Evolutionary conservation across 2,888 invertebrate species (phyloP).

Genomic region (Melinaea marsaeus): DNA sequence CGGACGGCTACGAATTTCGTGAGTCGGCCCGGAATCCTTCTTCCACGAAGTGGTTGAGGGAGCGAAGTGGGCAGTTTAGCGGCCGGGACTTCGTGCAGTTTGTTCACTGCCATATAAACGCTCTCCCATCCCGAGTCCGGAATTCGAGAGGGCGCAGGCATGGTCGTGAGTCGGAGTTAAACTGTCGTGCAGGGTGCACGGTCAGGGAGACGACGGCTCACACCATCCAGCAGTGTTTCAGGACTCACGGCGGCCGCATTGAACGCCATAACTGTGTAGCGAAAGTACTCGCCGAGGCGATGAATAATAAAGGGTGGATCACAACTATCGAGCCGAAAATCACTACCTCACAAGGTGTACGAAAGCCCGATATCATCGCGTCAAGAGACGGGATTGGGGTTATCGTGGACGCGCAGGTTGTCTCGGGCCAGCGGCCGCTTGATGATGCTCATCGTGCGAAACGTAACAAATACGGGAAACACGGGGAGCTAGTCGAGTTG

Average conservation of each 20-base stretch:
- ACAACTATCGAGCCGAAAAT: background rate
- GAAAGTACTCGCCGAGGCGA: slow-evolving; percentile 30
- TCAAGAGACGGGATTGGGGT: slow-evolving; percentile 31
- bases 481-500: slow-evolving; percentile 31
- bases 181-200: slow-evolving; percentile 42
- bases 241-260: slow-evolving; percentile 46
- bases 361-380: slow-evolving; percentile 46
- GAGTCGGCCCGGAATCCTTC: slow-evolving; percentile 16
- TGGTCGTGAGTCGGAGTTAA: slow-evolving; percentile 26
- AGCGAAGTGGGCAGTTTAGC: slow-evolving; percentile 10
- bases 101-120: slow-evolving; percentile 40
- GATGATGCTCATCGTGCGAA: slow-evolving; percentile 36
- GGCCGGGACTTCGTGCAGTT: slow-evolving; percentile 44
- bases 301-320: slow-evolving; percentile 39
- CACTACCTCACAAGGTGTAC: slow-evolving; percentile 25
- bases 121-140: slow-evolving; percentile 38
- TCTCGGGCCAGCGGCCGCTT: slow-evolving; percentile 38
- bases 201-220: slow-evolving; percentile 41
- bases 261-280: slow-evolving; percentile 42
- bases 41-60: slow-evolving; percentile 29
- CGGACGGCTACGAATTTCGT: slow-evolving; percentile 6
- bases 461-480: slow-evolving; percentile 32
- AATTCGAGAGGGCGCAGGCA: slow-evolving; percentile 26
- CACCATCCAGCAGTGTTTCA: slow-evolving; percentile 33
- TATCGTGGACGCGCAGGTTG: slow-evolving; percentile 46